Evolutionary conservation across 2,888 invertebrate genomes (phyloP).

Genomic region (Ectropis crepuscularia): DNA sequence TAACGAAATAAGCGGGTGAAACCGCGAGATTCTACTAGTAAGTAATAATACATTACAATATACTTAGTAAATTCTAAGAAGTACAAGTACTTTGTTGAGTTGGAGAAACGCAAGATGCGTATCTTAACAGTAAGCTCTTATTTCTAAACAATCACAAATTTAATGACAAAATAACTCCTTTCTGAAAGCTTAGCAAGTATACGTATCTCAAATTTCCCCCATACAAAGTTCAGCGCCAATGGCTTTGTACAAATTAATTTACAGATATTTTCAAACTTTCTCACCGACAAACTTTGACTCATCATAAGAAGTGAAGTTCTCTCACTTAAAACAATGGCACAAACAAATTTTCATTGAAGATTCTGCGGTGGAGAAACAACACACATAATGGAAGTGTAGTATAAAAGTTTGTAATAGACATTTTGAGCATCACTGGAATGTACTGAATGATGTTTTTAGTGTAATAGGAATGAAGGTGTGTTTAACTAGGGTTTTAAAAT

Average conservation of each 20-base stretch:
- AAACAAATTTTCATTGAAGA: slow-evolving; percentile 39
- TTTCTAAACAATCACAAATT: slow-evolving; percentile 16
- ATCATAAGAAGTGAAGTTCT: slow-evolving; percentile 37
- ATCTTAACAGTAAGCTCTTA: background rate
- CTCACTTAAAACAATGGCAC: slow-evolving; percentile 33
- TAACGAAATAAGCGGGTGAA: too few species aligned
- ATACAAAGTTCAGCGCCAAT: slow-evolving; percentile 16
- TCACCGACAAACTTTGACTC: slow-evolving; percentile 18
- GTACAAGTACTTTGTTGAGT: background rate
- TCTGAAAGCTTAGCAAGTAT: slow-evolving; percentile 17
- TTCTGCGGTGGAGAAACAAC: slow-evolving; percentile 37
- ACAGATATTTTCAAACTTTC: slow-evolving; percentile 31
- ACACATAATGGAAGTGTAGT: slow-evolving; percentile 42
- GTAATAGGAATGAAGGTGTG: slow-evolving; percentile 35
- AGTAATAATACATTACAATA: too few species aligned
- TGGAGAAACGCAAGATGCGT: background rate
- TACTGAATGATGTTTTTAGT: slow-evolving; percentile 28
- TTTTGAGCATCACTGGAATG: slow-evolving; percentile 35
- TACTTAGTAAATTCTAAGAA: too few species aligned
- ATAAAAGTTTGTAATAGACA: slow-evolving; percentile 41
- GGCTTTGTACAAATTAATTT: slow-evolving; percentile 32
- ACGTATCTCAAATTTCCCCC: slow-evolving; percentile 22
- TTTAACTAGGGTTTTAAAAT: too few species aligned
- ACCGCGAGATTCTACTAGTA: too few species aligned
- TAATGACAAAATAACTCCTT: slow-evolving; percentile 20